phyloP scores from a whole-genome alignment of 2,888 invertebrate genomes.

The Hyalella azteca region DNA sequence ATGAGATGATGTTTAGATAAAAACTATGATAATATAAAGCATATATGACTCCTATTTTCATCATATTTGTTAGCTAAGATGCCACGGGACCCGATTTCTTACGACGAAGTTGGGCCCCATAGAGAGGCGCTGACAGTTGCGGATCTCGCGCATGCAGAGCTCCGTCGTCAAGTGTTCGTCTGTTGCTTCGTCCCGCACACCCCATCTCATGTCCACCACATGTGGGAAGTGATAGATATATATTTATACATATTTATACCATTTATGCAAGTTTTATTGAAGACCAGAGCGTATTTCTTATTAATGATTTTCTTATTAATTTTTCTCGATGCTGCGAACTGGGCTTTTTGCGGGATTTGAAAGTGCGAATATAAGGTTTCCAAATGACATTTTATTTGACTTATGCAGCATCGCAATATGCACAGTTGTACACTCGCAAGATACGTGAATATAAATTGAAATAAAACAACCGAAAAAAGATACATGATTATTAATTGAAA shows the following conservation, averaged over 20 bases:
- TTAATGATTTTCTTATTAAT: not conserved
- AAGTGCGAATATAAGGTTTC: too few species aligned
- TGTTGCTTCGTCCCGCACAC: constrained; percentile 95
- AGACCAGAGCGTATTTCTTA: not conserved
- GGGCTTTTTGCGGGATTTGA: too few species aligned
- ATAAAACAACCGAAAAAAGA: too few species aligned
- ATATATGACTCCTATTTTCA: too few species aligned
- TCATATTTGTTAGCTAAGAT: not conserved
- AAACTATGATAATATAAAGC: too few species aligned
- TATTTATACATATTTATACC: not conserved
- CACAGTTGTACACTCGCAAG: too few species aligned
- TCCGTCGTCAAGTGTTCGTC: constrained; percentile 99
- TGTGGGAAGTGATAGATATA: constrained; percentile 62
- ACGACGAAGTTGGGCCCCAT: constrained; percentile 99
- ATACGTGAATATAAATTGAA: too few species aligned
- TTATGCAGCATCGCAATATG: too few species aligned
- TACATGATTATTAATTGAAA: too few species aligned
- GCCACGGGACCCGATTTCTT: constrained; percentile 60
- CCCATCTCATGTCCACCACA: constrained; percentile 99
- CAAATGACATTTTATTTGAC: too few species aligned
- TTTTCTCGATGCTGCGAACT: too few species aligned
- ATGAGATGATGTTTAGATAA: too few species aligned
- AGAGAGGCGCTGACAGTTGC: constrained; percentile 94
- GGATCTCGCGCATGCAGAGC: constrained; percentile 96
- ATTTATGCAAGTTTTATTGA: not conserved